Conservation (phyloP, 2,888 invertebrate genomes). For the Aphodius granarius region DNA sequence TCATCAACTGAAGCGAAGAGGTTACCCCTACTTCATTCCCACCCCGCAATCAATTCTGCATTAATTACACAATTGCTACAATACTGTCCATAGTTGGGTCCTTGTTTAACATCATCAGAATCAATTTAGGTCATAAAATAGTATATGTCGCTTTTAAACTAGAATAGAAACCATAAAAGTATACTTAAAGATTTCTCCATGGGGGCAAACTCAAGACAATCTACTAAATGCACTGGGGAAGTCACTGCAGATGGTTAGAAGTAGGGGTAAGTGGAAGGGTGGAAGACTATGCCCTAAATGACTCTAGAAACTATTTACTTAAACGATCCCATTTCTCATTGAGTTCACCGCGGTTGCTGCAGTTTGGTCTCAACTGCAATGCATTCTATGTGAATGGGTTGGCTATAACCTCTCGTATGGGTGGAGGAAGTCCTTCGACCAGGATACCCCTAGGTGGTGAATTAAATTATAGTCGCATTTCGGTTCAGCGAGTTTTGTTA, state of each 20-base stretch:
- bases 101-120: no score
- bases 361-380: background rate
- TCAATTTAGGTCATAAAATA: background rate
- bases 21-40: no score
- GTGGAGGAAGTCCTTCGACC: background rate
- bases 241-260: background rate
- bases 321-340: background rate
- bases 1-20: background rate
- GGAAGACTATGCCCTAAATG: background rate
- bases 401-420: background rate
- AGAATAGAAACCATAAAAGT: background rate
- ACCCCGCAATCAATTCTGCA: background rate
- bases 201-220: background rate
- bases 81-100: no score
- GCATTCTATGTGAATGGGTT: background rate
- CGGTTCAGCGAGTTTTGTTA: background rate
- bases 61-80: background rate
- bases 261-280: background rate
- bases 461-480: background rate
- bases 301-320: background rate
- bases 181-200: background rate
- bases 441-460: background rate
- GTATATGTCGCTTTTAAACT: background rate
- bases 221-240: background rate
- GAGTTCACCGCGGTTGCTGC: background rate